phyloP scores from a whole-genome alignment of 2,888 invertebrate species.

The Dysmachus trigonus region DNA sequence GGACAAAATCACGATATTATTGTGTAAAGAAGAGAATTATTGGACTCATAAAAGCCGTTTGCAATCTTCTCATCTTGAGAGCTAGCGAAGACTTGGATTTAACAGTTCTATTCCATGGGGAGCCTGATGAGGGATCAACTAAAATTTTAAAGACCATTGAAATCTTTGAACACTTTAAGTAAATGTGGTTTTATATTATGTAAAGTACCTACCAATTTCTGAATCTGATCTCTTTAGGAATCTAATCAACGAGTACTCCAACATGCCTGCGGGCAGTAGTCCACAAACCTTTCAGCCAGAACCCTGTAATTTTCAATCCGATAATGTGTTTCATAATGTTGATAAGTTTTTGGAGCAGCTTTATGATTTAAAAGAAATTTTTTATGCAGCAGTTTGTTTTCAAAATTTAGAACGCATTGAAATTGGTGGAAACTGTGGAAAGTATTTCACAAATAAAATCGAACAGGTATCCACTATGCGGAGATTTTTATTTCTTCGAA shows the following conservation, averaged over 20 bases:
- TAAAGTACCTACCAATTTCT: neutral
- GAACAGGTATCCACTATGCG: conserved; percentile 54
- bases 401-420: conserved; percentile 88
- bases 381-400: conserved; percentile 83
- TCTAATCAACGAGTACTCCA: conserved; percentile 54
- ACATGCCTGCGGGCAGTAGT: conserved; percentile 66
- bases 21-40: conserved; percentile 73
- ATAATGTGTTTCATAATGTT: conserved; percentile 76
- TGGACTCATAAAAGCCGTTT: conserved; percentile 80
- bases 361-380: conserved; percentile 73
- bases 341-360: conserved; percentile 73
- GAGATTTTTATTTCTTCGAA: neutral
- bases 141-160: conserved; percentile 69
- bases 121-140: conserved; percentile 77
- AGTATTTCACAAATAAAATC: conserved; percentile 58
- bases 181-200: conserved; percentile 43
- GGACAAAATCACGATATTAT: conserved; percentile 85
- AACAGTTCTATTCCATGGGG: conserved; percentile 83
- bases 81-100: conserved; percentile 82
- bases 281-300: conserved; percentile 67
- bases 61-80: conserved; percentile 82
- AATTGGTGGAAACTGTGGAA: conserved; percentile 68
- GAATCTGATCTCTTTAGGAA: conserved; percentile 7
- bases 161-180: conserved; percentile 71
- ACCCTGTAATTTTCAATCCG: conserved; percentile 79